Base-by-base conservation (phyloP, 2,113 vertebrate species). In the Gasterosteus aculeatus region DNA sequence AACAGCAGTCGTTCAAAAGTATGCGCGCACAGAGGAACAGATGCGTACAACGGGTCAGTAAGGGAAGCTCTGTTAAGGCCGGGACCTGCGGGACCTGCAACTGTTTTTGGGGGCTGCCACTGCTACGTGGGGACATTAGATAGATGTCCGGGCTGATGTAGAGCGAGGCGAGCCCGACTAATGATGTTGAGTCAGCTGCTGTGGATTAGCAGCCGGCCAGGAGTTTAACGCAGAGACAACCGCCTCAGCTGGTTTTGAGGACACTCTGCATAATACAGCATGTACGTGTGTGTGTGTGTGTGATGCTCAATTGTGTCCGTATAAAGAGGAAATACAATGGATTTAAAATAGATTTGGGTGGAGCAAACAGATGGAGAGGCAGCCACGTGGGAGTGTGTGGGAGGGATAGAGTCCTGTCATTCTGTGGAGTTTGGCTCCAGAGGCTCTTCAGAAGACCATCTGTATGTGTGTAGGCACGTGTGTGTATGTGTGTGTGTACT, bases 141-240 rank as follows among this genome's bases (percentile, higher is more conserved):
- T 89, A 78, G 84, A 91, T 85, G 82, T 85, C 64, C 12, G n/a
- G 49, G 72, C 77, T 85, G 82, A 90, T 90, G 89, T 39, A 41
- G 73, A 87, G 79, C n/a, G 77, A 89, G 49, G 68, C 64, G n/a
- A 72, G 82, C 77, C 74, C 78, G 71, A 66, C 82, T 90, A 93
- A 93, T 90, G 81, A 90, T 90, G 92, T 89, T 90, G 90, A 85
- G 89, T 81, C 92, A 94, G 93, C 92, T 93, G 91, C 79, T 79
- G 77, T 51, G 83, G 83, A 85, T 92, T 93, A 91, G 80, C 87
- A 88, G 81, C 85, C 84, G 75, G 82, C 74, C 46, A 58, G 88
- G 85, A 89, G 91, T 90, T 93, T 85, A 91, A 77, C 87, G 73
- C 70, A 84, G 41, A 76, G 83, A 78, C 81, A 76, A 83, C 65